Conservation (phyloP, 2,888 invertebrate species). For the Cryptophagus acutangulus region DNA sequence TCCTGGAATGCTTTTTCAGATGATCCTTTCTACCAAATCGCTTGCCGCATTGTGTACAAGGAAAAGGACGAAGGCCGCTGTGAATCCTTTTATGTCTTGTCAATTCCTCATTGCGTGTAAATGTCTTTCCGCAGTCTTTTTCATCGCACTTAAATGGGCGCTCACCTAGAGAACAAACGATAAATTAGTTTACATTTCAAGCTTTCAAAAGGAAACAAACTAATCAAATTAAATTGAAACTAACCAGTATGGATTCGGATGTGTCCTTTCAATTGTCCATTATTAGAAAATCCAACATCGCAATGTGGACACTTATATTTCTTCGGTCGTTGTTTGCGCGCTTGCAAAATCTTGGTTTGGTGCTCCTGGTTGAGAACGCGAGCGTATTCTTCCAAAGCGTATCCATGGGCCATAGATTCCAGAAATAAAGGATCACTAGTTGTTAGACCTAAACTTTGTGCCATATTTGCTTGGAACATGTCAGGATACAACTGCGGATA, state of each 20-base stretch:
- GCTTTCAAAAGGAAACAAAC: neutral
- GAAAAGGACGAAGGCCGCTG: slow-evolving; percentile 79
- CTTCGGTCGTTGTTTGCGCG: slow-evolving; percentile 77
- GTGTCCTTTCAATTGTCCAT: slow-evolving; percentile 87
- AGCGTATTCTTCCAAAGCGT: slow-evolving; percentile 67
- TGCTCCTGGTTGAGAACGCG: slow-evolving; percentile 67
- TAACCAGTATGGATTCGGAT: slow-evolving; percentile 84
- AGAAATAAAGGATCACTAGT: slow-evolving; percentile 38
- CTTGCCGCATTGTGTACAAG: slow-evolving; percentile 85
- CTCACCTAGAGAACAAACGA: slow-evolving; percentile 57
- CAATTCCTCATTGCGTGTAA: slow-evolving; percentile 86
- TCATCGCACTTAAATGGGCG: slow-evolving; percentile 84
- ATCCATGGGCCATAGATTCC: slow-evolving; percentile 42
- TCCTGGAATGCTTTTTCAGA: slow-evolving; percentile 87
- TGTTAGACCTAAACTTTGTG: slow-evolving; percentile 36
- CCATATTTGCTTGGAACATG: slow-evolving; percentile 26
- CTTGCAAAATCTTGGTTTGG: slow-evolving; percentile 61
- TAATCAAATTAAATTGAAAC: slow-evolving; percentile 24
- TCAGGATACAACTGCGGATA: slow-evolving; percentile 28
- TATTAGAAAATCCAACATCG: slow-evolving; percentile 88
- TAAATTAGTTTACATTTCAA: neutral
- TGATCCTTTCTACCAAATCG: slow-evolving; percentile 92
- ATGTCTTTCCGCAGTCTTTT: slow-evolving; percentile 80
- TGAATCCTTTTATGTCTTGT: slow-evolving; percentile 90
- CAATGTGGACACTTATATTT: slow-evolving; percentile 89